phyloP scores from a whole-genome alignment of 2,113 vertebrate species.

The Petrocephalus zakoni region DNA sequence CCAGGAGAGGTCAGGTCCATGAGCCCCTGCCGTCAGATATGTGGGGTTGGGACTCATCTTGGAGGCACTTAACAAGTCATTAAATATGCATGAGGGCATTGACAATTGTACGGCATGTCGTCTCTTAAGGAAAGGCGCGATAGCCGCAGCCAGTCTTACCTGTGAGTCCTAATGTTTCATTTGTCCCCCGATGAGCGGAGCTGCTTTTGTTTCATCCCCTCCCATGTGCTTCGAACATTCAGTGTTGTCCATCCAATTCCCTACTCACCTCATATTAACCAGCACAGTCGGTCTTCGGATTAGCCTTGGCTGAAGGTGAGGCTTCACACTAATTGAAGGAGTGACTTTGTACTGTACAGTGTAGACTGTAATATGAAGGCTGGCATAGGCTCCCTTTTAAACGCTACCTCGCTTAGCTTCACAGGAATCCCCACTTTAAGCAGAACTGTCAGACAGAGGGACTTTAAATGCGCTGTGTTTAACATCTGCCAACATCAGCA shows the following conservation, averaged over 20 bases:
- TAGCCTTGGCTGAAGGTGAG: constrained; percentile 1
- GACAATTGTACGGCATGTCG: constrained; percentile 8
- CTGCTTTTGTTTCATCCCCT: background rate
- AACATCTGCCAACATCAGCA: constrained; percentile 18
- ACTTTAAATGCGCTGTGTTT: constrained; percentile 4
- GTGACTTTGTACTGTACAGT: background rate
- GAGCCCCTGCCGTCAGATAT: constrained; percentile 20
- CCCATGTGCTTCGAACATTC: background rate
- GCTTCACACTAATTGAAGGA: constrained; percentile 2
- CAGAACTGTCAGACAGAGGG: background rate
- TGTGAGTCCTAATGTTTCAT: constrained; percentile 12
- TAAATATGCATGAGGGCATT: constrained; percentile 30
- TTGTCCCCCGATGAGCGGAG: background rate
- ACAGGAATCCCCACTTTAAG: background rate
- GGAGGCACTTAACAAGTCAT: constrained; percentile 25
- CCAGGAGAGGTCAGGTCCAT: constrained; percentile 13
- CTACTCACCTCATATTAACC: background rate
- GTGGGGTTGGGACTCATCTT: constrained; percentile 19
- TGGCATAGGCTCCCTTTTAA: background rate
- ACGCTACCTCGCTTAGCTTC: background rate
- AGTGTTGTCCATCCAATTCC: background rate
- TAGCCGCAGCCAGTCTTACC: constrained; percentile 24
- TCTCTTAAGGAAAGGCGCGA: constrained; percentile 21
- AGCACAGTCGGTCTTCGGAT: background rate
- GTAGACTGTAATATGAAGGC: background rate